Percentiles rank a stretch among this genome's conserved stretches.
Conservation (phyloP, 2,797 vertebrate genomes). For the Thripadectes ignobilis region DNA sequence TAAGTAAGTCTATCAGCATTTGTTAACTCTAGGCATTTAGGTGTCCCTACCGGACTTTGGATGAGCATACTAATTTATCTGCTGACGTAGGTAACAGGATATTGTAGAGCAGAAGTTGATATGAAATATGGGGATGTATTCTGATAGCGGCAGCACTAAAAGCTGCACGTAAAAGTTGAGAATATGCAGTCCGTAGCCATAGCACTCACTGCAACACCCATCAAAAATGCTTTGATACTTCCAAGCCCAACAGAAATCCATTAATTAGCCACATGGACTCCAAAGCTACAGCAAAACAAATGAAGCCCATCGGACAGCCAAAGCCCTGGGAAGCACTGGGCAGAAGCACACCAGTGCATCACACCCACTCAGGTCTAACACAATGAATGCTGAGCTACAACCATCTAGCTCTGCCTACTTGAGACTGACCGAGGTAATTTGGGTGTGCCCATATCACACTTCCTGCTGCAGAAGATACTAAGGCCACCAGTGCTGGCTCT, state of each 20-base stretch:
- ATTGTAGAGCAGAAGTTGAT: background rate
- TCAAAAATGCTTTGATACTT: background rate
- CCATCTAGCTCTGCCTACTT: background rate
- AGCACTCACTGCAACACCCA: background rate
- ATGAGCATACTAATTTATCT: background rate
- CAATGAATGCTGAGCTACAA: accelerated
- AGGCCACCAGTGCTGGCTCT: background rate
- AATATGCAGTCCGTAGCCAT: background rate
- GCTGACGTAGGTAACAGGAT: background rate
- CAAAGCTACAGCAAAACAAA: background rate
- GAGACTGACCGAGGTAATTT: accelerated
- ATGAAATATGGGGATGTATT: background rate
- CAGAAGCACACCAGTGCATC: background rate
- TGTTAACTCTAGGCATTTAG: background rate
- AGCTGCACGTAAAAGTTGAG: background rate
- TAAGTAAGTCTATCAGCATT: background rate
- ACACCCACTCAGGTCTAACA: background rate
- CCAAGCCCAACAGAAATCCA: background rate
- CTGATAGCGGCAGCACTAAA: background rate
- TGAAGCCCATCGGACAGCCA: accelerated
- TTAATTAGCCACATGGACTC: background rate
- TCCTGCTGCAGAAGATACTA: too few species aligned
- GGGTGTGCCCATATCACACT: accelerated
- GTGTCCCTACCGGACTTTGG: background rate
- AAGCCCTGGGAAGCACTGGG: background rate